Conservation (phyloP, 2,797 vertebrate species). For the Dicrostonyx torquatus region DNA sequence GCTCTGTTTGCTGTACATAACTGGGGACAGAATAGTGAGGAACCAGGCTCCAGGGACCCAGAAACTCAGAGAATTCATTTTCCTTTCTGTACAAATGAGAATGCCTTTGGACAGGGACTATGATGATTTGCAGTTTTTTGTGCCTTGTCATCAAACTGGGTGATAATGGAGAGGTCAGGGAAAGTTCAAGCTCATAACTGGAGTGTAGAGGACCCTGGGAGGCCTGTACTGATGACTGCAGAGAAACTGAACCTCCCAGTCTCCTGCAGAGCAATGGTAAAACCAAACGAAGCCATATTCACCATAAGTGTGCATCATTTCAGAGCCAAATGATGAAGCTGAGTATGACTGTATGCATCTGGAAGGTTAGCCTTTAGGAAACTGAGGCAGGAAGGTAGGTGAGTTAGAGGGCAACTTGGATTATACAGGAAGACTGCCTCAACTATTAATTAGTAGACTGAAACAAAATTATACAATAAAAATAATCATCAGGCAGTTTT, state of each 20-base stretch:
- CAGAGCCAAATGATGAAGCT: neutral
- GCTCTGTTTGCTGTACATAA: accelerated
- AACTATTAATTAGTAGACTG: neutral
- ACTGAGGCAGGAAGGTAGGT: neutral
- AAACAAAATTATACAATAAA: neutral
- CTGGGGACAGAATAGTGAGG: accelerated
- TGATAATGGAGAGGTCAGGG: neutral
- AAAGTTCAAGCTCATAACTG: neutral
- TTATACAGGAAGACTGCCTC: neutral
- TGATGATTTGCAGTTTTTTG: neutral
- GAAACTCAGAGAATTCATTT: neutral
- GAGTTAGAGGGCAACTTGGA: neutral
- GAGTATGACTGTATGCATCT: neutral
- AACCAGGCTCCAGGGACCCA: neutral
- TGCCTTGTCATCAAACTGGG: neutral
- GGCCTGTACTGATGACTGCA: no score
- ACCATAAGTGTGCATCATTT: neutral
- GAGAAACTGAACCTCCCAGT: neutral
- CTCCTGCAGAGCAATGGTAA: neutral
- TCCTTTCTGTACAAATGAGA: neutral
- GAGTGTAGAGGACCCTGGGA: neutral
- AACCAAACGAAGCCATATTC: neutral
- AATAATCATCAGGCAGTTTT: neutral
- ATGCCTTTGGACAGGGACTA: no score
- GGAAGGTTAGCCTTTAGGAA: neutral